phyloP scores from a whole-genome alignment of 2,888 invertebrate species.

The Notodonta ziczac region DNA sequence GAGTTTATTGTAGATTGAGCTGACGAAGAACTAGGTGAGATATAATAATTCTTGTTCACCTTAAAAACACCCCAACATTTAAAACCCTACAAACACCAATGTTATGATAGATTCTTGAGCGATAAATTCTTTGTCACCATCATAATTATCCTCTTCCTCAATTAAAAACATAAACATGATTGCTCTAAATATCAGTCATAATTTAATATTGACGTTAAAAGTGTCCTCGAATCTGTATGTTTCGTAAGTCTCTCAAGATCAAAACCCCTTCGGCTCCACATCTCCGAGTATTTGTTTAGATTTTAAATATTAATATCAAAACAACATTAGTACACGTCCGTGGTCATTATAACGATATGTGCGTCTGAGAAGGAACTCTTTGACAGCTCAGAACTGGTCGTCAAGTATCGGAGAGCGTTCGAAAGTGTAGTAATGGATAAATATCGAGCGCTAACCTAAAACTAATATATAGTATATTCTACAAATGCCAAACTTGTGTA shows the following conservation, averaged over 20 bases:
- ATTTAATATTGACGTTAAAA: background rate
- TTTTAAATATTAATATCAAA: conserved; percentile 11
- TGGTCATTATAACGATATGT: conserved; percentile 7
- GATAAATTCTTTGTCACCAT: no score
- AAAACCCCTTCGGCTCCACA: background rate
- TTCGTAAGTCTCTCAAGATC: background rate
- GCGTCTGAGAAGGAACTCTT: conserved; percentile 2
- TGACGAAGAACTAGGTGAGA: no score
- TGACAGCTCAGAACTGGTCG: background rate
- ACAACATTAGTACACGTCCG: conserved; percentile 13
- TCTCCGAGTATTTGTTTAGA: background rate
- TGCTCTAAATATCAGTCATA: background rate
- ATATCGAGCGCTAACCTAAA: background rate
- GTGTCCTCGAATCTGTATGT: background rate
- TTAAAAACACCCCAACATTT: no score
- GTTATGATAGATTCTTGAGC: no score
- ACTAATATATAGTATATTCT: no score
- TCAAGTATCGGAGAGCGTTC: background rate
- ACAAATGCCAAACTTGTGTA: no score
- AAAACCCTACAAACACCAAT: no score
- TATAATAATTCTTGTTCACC: no score
- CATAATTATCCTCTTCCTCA: no score
- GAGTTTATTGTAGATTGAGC: no score
- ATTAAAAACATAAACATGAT: no score
- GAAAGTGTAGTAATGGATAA: background rate